These are phyloP conservation scores for Rhinatrema bivittatum DNA, from an alignment of 2,797 vertebrate genomes.

Conservation along the genomic window DNA sequence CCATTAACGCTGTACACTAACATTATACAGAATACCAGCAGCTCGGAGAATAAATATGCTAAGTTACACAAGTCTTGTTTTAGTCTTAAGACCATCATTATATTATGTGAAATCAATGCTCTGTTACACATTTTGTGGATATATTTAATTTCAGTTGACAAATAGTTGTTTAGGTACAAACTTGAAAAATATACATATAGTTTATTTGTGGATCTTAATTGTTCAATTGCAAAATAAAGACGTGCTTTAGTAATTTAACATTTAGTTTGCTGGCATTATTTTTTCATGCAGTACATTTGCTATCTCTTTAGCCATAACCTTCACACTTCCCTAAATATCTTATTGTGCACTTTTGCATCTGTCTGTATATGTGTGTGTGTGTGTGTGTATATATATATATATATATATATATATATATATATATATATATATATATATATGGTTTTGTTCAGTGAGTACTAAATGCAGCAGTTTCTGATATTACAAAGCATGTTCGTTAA, in stretches of 20 bases:
- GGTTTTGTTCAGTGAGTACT: no score
- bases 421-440: no score
- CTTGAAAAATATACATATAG: constrained; percentile 50
- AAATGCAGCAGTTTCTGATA: no score
- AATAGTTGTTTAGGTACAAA: constrained; percentile 59
- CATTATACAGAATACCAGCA: constrained; percentile 43
- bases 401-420: no score
- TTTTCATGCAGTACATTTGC: not conserved
- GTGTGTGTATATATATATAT: no score
- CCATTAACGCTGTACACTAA: constrained; percentile 40
- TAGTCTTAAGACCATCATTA: constrained; percentile 49
- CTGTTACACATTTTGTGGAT: constrained; percentile 56
- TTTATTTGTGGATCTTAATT: constrained; percentile 58
- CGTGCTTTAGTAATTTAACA: constrained; percentile 61
- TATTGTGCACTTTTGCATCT: no score
- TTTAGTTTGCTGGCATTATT: not conserved
- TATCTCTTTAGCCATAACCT: no score
- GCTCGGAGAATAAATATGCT: constrained; percentile 42
- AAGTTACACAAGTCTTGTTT: constrained; percentile 49
- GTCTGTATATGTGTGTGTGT: no score
- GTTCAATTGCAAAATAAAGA: constrained; percentile 67
- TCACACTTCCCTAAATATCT: no score
- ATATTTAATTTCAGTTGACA: constrained; percentile 61
- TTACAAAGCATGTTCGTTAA: no score
- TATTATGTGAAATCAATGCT: constrained; percentile 48